Conservation (phyloP, 2,113 vertebrate genomes). For the Sturnus vulgaris region DNA sequence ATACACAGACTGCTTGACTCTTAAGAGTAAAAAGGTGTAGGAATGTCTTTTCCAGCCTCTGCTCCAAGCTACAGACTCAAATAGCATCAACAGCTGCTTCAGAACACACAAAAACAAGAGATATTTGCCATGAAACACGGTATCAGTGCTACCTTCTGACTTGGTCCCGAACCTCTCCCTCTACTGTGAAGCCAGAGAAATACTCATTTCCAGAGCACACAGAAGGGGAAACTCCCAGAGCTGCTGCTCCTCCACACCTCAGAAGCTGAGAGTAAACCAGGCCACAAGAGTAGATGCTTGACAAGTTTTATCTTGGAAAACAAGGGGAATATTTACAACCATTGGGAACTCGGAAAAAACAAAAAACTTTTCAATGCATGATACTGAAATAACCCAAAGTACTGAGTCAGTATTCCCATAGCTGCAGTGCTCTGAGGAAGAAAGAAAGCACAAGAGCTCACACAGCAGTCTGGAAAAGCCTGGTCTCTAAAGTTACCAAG, state of each 20-base stretch:
- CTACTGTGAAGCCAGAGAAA: background rate
- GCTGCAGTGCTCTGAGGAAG: background rate
- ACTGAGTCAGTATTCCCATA: background rate
- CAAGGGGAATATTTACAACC: background rate
- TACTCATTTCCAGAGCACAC: background rate
- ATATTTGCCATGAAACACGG: accelerated
- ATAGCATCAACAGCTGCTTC: background rate
- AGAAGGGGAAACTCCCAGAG: background rate
- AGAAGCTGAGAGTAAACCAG: background rate
- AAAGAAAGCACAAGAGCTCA: background rate
- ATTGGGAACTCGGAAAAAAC: background rate
- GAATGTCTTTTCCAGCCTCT: background rate
- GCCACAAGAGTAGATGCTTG: background rate
- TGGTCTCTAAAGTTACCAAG: background rate
- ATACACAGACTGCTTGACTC: background rate
- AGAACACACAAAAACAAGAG: background rate
- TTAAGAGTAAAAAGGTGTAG: background rate
- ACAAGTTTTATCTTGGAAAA: slow-evolving; percentile 39
- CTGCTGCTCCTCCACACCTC: background rate
- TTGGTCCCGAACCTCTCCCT: background rate
- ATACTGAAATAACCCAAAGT: background rate
- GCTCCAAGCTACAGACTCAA: background rate
- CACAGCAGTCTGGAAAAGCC: background rate
- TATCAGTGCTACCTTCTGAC: background rate
- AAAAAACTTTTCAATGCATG: background rate